Evolutionary conservation across 2,888 invertebrate species (phyloP).

Genomic region (Xestia sexstrigata): DNA sequence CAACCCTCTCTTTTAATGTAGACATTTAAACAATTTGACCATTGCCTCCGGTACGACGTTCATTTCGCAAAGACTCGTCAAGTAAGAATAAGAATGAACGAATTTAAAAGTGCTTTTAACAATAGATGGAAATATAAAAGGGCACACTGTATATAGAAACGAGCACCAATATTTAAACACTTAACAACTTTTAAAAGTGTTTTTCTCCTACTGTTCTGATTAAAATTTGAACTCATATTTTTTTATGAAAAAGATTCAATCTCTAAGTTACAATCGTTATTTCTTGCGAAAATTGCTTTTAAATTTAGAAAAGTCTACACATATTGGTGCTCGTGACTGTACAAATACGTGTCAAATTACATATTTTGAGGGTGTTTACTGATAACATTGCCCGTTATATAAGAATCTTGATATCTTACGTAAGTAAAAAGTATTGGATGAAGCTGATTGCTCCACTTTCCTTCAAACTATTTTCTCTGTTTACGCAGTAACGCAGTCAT

Average conservation of each 20-base stretch:
- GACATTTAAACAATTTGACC: slow-evolving; percentile 2
- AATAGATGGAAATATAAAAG: neutral
- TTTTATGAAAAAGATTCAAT: too few species aligned
- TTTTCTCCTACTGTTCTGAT: too few species aligned
- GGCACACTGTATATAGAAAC: neutral
- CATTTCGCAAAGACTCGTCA: neutral
- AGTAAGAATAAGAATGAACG: neutral
- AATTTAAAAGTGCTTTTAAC: neutral
- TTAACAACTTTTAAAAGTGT: too few species aligned
- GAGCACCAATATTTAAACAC: too few species aligned
- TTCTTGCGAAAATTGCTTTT: too few species aligned
- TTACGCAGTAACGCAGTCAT: slow-evolving; percentile 48
- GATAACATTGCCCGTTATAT: neutral
- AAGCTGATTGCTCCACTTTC: slow-evolving; percentile 28
- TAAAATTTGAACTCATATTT: too few species aligned
- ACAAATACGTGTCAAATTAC: neutral
- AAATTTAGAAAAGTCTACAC: too few species aligned
- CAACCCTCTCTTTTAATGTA: neutral
- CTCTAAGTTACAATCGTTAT: too few species aligned
- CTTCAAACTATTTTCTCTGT: slow-evolving; percentile 29
- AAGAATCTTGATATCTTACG: slow-evolving; percentile 12
- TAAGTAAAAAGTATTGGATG: slow-evolving; percentile 18
- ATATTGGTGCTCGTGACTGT: too few species aligned
- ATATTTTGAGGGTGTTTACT: neutral
- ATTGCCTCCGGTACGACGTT: neutral